Base-by-base conservation (phyloP, 2,113 vertebrate species). In the Pygoscelis adeliae region DNA sequence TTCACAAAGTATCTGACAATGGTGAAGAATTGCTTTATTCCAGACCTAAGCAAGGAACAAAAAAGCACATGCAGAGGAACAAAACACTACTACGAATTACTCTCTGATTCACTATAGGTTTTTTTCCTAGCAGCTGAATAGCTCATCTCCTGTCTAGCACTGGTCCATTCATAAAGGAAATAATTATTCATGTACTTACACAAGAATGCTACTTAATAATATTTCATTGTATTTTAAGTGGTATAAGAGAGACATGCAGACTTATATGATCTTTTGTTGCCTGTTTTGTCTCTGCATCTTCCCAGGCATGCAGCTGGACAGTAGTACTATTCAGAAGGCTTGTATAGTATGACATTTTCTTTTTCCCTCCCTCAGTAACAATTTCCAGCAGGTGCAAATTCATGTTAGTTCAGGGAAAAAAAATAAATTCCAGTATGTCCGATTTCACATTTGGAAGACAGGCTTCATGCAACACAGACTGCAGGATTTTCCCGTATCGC, bases 91-190 rank as follows among this genome's bases (percentile, higher is more conserved):
- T 50, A 73, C 77, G 32, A 94, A 90, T 87, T 95, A 78, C 15
- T 70, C 47, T 72, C 82, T 83, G 85, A 94, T 96, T 92, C 55
- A 21, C 49, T 56, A 56, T 36, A 73, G 67, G 40, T 26, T 81
- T 94, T 92, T 86, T 87, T 29, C 63, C 88, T 77, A 77, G 90
- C 38, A 86, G 77, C n/a, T 85, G 94, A 93, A 91, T 82, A 47
- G 73, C 78, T 91, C 61, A 65, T 89, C 77, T 95, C 81, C 59
- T 78, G 15, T 76, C 70, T 95, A 55, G 73, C 30, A 59, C 4
- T 79, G 82, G 56, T 46, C 78, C 73, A 87, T 87, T 91, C 73
- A 94, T 3, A 65, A n/a, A 74, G 61, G 47, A 90, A 83, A 95
- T 92, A 55, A 91, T 83, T 63, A 96, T 89, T 96, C 88, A 93